Evolutionary conservation across 1,140 invertebrate genomes (phyloP).

Genomic region (Probaryconus sp.): DNA sequence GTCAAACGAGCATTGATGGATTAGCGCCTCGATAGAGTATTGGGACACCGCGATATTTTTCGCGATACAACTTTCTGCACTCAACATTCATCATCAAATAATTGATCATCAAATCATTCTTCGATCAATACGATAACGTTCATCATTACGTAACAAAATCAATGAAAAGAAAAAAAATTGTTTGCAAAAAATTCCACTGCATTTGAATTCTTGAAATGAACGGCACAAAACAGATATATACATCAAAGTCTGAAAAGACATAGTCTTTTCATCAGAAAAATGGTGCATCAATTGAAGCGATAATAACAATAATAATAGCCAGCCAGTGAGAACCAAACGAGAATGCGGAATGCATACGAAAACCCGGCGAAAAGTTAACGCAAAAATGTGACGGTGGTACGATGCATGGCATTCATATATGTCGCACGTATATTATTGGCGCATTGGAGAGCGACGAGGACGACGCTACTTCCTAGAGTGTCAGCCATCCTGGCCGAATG

Average conservation of each 20-base stretch:
- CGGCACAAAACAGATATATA: no score
- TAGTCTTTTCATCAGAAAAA: slow-evolving; percentile 1
- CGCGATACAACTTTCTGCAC: no score
- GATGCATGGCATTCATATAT: slow-evolving; percentile 38
- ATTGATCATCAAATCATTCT: no score
- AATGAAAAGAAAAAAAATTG: no score
- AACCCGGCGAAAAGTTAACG: slow-evolving; percentile 36
- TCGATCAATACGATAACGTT: no score
- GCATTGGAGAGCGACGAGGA: slow-evolving; percentile 32
- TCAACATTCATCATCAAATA: no score
- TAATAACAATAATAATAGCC: no score
- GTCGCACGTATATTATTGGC: slow-evolving; percentile 49
- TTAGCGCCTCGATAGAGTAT: slow-evolving; percentile 11
- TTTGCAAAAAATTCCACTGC: no score
- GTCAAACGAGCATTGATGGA: slow-evolving; percentile 41
- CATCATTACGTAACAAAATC: no score
- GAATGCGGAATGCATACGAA: slow-evolving; percentile 15
- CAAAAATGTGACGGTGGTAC: slow-evolving; percentile 34
- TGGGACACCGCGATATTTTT: no score
- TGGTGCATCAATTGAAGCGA: not conserved
- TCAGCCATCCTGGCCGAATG: slow-evolving; percentile 1
- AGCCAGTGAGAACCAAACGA: not conserved
- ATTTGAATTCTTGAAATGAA: no score
- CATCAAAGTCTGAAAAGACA: no score
- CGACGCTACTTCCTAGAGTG: slow-evolving; percentile 41